phyloP scores from a whole-genome alignment of 2,797 vertebrate species.

The Neolamprologus multifasciatus region DNA sequence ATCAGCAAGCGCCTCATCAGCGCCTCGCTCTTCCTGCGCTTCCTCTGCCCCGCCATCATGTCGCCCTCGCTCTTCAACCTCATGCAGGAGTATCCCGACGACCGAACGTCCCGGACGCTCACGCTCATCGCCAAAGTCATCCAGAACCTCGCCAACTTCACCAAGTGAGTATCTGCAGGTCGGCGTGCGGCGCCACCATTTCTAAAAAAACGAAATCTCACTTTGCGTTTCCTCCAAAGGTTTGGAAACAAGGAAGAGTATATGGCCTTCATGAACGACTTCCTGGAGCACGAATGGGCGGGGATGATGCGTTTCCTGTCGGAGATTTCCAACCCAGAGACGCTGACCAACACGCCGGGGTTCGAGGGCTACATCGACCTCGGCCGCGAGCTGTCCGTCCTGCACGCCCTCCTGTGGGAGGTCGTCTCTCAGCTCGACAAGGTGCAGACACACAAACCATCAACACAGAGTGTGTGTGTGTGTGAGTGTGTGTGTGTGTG shows the following conservation, averaged over 20 bases:
- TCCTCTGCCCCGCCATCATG: conserved; percentile 97
- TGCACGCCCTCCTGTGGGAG: conserved; percentile 93
- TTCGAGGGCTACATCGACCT: conserved; percentile 96
- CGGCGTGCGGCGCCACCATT: accelerated
- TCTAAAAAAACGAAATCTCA: accelerated
- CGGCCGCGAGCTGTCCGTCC: conserved; percentile 89
- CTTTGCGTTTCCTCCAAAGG: conserved; percentile 54
- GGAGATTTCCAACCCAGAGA: conserved; percentile 93
- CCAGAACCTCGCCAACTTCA: conserved; percentile 97
- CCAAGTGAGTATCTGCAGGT: conserved; percentile 79
- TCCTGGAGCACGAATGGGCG: conserved; percentile 94
- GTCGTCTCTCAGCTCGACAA: conserved; percentile 94
- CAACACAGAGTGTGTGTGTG: neutral
- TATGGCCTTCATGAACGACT: conserved; percentile 98
- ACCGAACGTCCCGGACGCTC: conserved; percentile 89
- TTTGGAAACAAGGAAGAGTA: conserved; percentile 98
- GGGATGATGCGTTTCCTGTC: conserved; percentile 94
- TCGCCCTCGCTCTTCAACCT: conserved; percentile 94
- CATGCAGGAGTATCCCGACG: conserved; percentile 93
- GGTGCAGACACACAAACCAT: conserved; percentile 64
- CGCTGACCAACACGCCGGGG: conserved; percentile 87
- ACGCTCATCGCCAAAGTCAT: conserved; percentile 98
- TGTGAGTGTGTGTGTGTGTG: accelerated
- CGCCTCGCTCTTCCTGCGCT: conserved; percentile 92
- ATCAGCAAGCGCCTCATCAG: conserved; percentile 93